Evolutionary conservation across 2,888 invertebrate species (phyloP).

Genomic region (Drosophila maculinotata): DNA sequence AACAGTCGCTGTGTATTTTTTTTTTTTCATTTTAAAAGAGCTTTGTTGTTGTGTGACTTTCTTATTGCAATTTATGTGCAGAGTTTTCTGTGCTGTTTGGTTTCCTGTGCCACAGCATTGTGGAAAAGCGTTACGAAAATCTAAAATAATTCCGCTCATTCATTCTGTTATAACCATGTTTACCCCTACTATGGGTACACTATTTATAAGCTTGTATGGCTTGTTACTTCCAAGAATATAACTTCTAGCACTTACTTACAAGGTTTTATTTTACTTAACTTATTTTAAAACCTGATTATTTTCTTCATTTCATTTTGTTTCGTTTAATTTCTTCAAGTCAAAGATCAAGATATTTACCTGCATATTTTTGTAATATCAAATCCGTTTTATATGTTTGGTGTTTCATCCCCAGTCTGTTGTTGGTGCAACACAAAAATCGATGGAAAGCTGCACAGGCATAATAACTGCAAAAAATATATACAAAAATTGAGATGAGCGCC

Average conservation of each 20-base stretch:
- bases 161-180: no score
- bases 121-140: neutral
- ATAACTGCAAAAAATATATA: slow-evolving; percentile 69
- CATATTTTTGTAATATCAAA: slow-evolving; percentile 83
- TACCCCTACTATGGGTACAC: no score
- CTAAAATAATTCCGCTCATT: neutral
- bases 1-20: slow-evolving; percentile 14
- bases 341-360: slow-evolving; percentile 83
- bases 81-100: neutral
- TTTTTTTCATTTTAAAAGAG: slow-evolving; percentile 28
- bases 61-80: slow-evolving; percentile 33
- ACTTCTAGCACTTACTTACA: neutral
- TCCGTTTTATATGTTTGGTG: slow-evolving; percentile 82
- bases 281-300: neutral
- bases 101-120: neutral
- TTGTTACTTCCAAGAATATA: no score
- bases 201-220: no score
- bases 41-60: slow-evolving; percentile 32
- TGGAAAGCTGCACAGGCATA: slow-evolving; percentile 75
- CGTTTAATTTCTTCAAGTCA: neutral
- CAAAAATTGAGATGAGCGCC: slow-evolving; percentile 29
- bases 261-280: neutral
- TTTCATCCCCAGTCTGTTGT: slow-evolving; percentile 85
- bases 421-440: slow-evolving; percentile 76
- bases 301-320: neutral